Percentiles rank a stretch among this genome's conserved stretches.
phyloP scores from a whole-genome alignment of 2,797 vertebrate genomes.

The Cebuella pygmaea region DNA sequence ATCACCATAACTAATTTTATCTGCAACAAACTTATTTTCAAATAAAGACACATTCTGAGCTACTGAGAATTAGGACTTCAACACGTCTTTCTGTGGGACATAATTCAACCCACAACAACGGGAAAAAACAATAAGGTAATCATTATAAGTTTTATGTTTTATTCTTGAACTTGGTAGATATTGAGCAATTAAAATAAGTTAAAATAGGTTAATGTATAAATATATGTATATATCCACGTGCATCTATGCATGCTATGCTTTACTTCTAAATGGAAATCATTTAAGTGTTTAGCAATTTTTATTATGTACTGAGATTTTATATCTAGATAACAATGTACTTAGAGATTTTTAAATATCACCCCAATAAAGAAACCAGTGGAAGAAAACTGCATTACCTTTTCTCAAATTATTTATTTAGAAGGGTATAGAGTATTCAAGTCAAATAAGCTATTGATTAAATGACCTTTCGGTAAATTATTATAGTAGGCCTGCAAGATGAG shows the following conservation, averaged over 20 bases:
- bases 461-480: not conserved
- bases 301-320: not conserved
- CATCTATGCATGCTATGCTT: not conserved
- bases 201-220: not conserved
- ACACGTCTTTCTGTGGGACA: not conserved
- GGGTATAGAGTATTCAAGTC: not conserved
- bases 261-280: not conserved
- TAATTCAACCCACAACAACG: not conserved
- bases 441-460: slow-evolving; percentile 40
- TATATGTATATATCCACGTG: not conserved
- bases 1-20: not conserved
- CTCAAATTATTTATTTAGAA: slow-evolving; percentile 34
- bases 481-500: not conserved
- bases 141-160: not conserved
- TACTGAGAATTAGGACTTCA: not conserved
- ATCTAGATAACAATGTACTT: not conserved
- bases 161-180: slow-evolving; percentile 1
- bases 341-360: not conserved
- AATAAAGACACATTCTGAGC: not conserved
- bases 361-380: slow-evolving; percentile 3
- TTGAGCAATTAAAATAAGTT: not conserved
- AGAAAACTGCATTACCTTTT: slow-evolving; percentile 26
- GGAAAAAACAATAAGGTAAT: not conserved
- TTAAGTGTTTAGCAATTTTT: not conserved
- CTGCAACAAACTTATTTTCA: not conserved